These are phyloP conservation scores for Folsomia manolachei DNA, from an alignment of 2,888 invertebrate species.

Conservation along the genomic window DNA sequence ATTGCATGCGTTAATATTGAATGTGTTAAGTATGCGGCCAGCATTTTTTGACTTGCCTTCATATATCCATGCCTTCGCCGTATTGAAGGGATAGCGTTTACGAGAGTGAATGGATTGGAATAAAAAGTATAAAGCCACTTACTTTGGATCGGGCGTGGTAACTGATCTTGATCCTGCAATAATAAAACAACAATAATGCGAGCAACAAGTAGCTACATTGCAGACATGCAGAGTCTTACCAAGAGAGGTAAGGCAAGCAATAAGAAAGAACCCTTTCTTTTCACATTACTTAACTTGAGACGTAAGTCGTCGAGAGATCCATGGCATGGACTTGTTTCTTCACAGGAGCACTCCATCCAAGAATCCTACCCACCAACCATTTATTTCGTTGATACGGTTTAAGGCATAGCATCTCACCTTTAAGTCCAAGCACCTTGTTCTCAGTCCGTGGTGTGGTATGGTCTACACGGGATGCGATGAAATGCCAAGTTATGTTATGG, in stretches of 20 bases:
- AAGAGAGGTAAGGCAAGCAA: no score
- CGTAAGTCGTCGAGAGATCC: no score
- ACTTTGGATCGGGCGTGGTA: slow-evolving; percentile 15
- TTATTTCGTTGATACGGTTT: background rate
- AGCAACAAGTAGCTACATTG: background rate
- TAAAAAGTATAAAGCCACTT: slow-evolving; percentile 8
- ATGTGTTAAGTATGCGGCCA: no score
- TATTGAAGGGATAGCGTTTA: background rate
- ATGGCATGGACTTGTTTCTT: background rate
- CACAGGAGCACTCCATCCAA: background rate
- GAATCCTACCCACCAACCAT: background rate
- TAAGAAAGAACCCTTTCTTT: slow-evolving; percentile 13
- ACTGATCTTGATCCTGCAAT: slow-evolving; percentile 12
- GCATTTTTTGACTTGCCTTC: background rate
- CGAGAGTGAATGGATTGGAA: background rate
- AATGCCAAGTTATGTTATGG: slow-evolving; percentile 12
- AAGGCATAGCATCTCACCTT: background rate
- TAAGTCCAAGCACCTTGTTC: background rate
- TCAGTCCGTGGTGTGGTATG: background rate
- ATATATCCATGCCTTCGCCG: background rate
- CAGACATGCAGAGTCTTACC: background rate
- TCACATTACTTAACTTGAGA: no score
- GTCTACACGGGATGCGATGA: background rate
- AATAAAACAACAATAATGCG: slow-evolving; percentile 10
- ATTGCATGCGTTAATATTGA: no score